phyloP scores from a whole-genome alignment of 92 coral and sea anemone genomes.

The Siderastrea siderea region DNA sequence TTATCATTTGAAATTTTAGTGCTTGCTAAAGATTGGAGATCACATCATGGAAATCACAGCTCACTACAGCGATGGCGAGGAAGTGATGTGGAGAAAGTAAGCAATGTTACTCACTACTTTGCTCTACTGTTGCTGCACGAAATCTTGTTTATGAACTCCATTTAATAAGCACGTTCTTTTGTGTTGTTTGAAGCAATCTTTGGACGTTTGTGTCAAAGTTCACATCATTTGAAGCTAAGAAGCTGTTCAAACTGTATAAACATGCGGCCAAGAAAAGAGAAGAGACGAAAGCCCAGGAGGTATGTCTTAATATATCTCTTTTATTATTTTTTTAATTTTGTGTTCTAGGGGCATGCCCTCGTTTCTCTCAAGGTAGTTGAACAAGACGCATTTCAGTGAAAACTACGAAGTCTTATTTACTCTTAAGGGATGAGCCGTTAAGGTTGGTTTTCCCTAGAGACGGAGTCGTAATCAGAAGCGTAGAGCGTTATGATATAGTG shows the following conservation, averaged over 20 bases:
- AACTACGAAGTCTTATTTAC: no score
- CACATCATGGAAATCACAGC: constrained; percentile 93
- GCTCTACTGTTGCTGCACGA: background rate
- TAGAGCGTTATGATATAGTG: no score
- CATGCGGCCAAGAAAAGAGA: constrained; percentile 97
- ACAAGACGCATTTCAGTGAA: no score
- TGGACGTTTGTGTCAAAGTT: constrained; percentile 98
- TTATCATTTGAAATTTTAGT: constrained; percentile 53
- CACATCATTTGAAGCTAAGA: constrained; percentile 96
- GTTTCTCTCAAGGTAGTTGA: no score
- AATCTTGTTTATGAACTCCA: background rate
- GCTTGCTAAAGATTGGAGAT: constrained; percentile 96
- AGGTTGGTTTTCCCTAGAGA: no score
- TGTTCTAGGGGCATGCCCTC: no score
- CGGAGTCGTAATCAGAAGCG: no score
- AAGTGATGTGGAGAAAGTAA: constrained; percentile 93
- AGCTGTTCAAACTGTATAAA: constrained; percentile 87
- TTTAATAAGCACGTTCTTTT: background rate
- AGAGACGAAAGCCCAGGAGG: constrained; percentile 79
- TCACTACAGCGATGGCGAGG: constrained; percentile 86
- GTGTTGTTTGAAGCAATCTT: constrained; percentile 70
- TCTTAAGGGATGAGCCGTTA: no score
- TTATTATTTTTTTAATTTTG: background rate
- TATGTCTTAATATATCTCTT: background rate
- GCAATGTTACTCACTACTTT: background rate